Base-by-base conservation (phyloP, 2,888 invertebrate species). In the Hermaeophaga mercurialis region DNA sequence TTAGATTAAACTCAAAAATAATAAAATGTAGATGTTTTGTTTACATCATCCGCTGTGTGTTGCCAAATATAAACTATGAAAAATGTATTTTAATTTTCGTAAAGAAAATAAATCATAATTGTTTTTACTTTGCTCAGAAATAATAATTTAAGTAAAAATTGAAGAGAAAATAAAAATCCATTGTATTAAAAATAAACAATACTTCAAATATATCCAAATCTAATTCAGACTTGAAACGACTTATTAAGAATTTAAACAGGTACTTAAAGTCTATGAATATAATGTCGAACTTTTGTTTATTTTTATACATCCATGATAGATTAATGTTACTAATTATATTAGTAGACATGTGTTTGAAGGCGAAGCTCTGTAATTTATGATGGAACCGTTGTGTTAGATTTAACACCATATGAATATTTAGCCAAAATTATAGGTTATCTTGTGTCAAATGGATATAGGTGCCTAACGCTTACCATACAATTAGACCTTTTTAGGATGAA, bases 371-470 rank as follows among this genome's bases (percentile, higher is more conserved):
- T 49, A 49, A 49, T 49, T 49, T 49, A 41, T 12, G 9, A 6
- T 9, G 11, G 31, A 28, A 17, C 49, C 49, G 49, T 17, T 41
- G 39, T 41, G 41, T 41, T 49, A 41, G 49, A 49, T 49, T 41
- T 49, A 39, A 26, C 49, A 49, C 49, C 19, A n/a, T 49, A 49
- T 49, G 39, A 49, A 49, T 49, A 49, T 39, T 49, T 49, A 39
- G 39, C 38, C 15, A 49, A 49, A 49, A 49, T 49, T 49, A 49
- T 49, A 19, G 15, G 39, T 49, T 49, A 49, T 39, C 41, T 28
- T 39, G 33, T 49, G 41, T 49, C 49, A 49, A 49, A 18, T 34
- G 19, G 34, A 24, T 1, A 18, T 12, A 22, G 34, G 33, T 36
- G 19, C 33, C 45, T 46, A 22, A 49, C 17, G 28, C 38, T 28